Conservation (phyloP, 2,113 vertebrate genomes). For the Todiramphus chloris region DNA sequence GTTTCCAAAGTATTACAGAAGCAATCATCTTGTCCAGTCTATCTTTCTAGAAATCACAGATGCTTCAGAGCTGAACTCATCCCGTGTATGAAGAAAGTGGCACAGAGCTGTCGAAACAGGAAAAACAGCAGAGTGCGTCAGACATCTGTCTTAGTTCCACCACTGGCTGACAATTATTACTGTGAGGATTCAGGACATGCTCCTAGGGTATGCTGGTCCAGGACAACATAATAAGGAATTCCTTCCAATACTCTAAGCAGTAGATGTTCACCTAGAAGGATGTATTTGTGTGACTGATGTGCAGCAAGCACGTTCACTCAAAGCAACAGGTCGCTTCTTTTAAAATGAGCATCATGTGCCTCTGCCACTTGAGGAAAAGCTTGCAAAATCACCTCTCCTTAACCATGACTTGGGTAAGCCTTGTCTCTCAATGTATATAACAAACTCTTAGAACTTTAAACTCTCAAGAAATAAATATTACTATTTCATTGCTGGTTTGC, state of each 20-base stretch:
- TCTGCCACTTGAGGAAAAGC: background rate
- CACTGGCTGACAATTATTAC: background rate
- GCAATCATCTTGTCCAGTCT: background rate
- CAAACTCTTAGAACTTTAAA: background rate
- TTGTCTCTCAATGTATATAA: background rate
- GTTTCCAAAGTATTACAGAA: background rate
- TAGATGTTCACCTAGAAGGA: background rate
- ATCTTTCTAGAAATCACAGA: background rate
- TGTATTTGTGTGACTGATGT: background rate
- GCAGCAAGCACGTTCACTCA: background rate
- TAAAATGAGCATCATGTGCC: background rate
- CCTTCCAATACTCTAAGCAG: background rate
- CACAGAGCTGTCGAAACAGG: background rate
- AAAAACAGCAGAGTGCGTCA: background rate
- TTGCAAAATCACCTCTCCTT: background rate
- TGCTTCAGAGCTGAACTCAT: background rate
- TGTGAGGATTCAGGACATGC: background rate
- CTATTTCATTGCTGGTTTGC: background rate
- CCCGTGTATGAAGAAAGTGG: background rate
- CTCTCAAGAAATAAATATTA: background rate
- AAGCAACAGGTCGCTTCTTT: background rate
- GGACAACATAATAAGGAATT: background rate
- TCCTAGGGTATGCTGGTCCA: background rate
- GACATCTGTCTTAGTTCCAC: background rate
- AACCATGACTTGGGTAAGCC: background rate